phyloP scores from a whole-genome alignment of 2,113 vertebrate genomes.

The Scytalopus superciliaris region DNA sequence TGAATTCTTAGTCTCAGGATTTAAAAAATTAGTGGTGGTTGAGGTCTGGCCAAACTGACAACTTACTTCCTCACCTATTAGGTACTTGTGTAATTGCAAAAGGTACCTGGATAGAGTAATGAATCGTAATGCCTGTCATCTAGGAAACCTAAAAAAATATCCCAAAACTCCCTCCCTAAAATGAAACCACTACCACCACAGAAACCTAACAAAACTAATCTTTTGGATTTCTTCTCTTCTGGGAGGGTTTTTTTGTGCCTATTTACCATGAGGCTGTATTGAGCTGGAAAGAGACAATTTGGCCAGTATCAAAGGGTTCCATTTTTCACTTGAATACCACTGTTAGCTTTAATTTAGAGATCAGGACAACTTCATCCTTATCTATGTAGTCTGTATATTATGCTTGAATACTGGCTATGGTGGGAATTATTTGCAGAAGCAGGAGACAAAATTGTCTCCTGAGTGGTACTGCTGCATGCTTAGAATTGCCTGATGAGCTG shows the following conservation, averaged over 20 bases:
- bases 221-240: neutral
- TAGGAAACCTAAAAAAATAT: neutral
- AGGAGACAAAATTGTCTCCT: neutral
- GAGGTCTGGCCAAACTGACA: neutral
- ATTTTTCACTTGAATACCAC: neutral
- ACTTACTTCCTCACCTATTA: neutral
- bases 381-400: neutral
- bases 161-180: neutral
- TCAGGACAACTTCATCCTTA: neutral
- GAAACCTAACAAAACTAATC: neutral
- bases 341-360: neutral
- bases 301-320: neutral
- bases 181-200: fast-evolving
- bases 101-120: no score
- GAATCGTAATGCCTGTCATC: fast-evolving
- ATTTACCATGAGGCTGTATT: neutral
- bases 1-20: neutral
- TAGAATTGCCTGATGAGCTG: neutral
- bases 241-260: neutral
- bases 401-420: neutral
- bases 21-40: neutral
- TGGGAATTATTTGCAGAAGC: neutral
- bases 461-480: neutral
- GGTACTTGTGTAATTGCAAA: neutral
- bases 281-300: neutral